Evolutionary conservation across 2,797 vertebrate species (phyloP).

Genomic region (Sardinella longiceps): DNA sequence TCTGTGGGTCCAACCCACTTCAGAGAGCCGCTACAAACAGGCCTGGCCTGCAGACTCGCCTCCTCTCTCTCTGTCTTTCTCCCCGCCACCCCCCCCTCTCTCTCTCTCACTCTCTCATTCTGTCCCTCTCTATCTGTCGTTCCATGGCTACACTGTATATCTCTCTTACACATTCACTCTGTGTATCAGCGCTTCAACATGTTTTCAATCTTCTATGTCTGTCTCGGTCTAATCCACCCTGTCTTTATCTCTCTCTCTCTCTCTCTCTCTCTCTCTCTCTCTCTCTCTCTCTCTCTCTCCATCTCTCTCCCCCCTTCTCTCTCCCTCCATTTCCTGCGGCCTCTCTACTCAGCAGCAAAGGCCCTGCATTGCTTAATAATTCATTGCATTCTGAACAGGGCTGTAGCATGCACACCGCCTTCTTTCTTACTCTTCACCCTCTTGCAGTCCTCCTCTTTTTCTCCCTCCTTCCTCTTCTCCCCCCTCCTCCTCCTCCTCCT

Average conservation of each 20-base stretch:
- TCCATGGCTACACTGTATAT: not conserved
- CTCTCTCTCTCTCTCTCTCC: not conserved
- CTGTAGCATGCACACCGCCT: conserved; percentile 64
- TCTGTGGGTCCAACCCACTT: conserved; percentile 21
- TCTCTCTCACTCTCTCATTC: not conserved
- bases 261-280: not conserved
- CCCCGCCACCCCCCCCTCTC: not conserved
- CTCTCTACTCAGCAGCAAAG: conserved; percentile 65
- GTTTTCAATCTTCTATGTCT: conserved; percentile 8
- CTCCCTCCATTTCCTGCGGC: conserved; percentile 70
- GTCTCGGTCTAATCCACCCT: not conserved
- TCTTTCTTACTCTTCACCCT: conserved; percentile 55
- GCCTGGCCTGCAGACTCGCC: conserved; percentile 10
- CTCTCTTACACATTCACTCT: not conserved
- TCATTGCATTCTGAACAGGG: conserved; percentile 68
- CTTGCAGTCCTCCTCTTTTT: not conserved
- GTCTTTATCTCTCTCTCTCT: not conserved
- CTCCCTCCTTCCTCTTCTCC: not conserved
- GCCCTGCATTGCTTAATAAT: conserved; percentile 75
- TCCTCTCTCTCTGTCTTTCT: not conserved
- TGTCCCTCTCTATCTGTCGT: not conserved
- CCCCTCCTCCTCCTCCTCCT: conserved; percentile 24
- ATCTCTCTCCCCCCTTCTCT: conserved; percentile 28
- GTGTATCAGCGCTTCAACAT: not conserved
- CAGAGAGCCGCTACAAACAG: conserved; percentile 2